Percentiles rank a stretch among this genome's conserved stretches.
These are phyloP conservation scores for Percina caprodes DNA, from an alignment of 2,113 vertebrate species.

Conservation along the genomic window DNA sequence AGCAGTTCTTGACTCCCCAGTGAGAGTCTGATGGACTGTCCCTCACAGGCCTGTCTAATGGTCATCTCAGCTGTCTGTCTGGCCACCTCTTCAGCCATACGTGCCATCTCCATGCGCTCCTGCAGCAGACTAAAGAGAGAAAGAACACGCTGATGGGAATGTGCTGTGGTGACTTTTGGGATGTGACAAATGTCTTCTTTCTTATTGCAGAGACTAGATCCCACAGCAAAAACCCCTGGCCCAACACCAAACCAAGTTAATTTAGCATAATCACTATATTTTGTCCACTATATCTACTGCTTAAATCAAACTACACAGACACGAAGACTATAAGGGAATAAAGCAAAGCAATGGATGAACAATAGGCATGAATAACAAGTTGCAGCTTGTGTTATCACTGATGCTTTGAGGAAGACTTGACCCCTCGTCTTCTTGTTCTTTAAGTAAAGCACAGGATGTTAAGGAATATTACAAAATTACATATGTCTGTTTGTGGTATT, in stretches of 20 bases:
- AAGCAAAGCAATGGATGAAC: background rate
- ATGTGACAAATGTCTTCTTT: background rate
- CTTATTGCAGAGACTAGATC: background rate
- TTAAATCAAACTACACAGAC: background rate
- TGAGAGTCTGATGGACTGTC: conserved; percentile 72
- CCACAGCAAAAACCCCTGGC: background rate
- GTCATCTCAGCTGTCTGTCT: conserved; percentile 79
- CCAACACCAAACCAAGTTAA: background rate
- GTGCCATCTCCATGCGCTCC: conserved; percentile 74
- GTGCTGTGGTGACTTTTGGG: background rate
- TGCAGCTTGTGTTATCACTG: background rate
- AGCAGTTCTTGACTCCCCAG: conserved; percentile 74
- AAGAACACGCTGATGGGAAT: background rate
- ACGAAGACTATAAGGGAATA: background rate
- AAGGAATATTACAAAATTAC: background rate
- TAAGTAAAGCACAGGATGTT: background rate
- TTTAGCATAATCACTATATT: background rate
- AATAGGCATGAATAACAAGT: background rate
- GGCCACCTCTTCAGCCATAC: conserved; percentile 82
- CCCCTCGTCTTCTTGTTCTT: background rate
- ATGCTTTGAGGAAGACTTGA: conserved; percentile 1
- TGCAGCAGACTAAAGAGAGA: conserved; percentile 64
- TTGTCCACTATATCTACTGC: background rate
- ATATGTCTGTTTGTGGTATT: background rate
- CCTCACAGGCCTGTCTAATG: conserved; percentile 76